These are phyloP conservation scores for Dreissena polymorpha DNA, from an alignment of 1,140 invertebrate species.

Conservation along the genomic window DNA sequence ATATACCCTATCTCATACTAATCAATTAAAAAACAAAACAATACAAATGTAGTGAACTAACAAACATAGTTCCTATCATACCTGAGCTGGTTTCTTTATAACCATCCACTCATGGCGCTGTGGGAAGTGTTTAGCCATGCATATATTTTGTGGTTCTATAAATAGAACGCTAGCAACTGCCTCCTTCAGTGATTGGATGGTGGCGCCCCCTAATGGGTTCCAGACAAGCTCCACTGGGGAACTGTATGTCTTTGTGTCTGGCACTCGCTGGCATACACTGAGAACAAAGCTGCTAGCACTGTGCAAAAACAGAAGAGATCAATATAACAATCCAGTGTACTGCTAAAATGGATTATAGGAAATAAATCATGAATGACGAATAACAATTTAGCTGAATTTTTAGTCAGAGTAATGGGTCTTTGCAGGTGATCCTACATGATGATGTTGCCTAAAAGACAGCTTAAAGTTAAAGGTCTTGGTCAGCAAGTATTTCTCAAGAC, in stretches of 20 bases:
- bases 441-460: no score
- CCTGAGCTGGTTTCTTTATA: slow-evolving; percentile 42
- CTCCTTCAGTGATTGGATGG: slow-evolving; percentile 60
- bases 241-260: slow-evolving; percentile 64
- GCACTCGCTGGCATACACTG: slow-evolving; percentile 62
- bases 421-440: no score
- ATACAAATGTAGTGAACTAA: no score
- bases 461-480: no score
- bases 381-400: no score
- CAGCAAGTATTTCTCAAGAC: no score
- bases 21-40: no score
- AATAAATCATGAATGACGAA: no score
- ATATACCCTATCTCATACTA: no score
- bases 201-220: slow-evolving; percentile 65
- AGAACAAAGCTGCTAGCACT: slow-evolving; percentile 67
- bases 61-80: background rate
- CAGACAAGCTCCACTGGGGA: slow-evolving; percentile 69
- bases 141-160: slow-evolving; percentile 65
- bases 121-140: slow-evolving; percentile 74
- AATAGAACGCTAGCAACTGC: slow-evolving; percentile 60
- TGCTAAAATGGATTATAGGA: no score
- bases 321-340: no score
- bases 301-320: slow-evolving; percentile 3
- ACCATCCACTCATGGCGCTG: slow-evolving; percentile 70
- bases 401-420: no score